These are phyloP conservation scores for Phyllotreta cruciferae DNA, from an alignment of 2,888 invertebrate genomes.

Conservation along the genomic window DNA sequence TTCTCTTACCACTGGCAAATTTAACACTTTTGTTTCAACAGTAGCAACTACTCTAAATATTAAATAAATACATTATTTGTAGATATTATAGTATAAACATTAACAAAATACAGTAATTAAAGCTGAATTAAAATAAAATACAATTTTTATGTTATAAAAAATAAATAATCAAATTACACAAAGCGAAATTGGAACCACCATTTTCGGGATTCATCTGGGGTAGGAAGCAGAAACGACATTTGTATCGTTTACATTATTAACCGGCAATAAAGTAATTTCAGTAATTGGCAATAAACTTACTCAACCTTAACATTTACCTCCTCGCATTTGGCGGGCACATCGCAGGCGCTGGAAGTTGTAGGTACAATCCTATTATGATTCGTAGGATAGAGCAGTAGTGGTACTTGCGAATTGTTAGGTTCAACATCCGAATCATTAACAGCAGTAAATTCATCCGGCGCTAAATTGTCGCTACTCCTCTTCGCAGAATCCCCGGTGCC, in stretches of 20 bases:
- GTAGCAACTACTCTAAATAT: slow-evolving; percentile 7
- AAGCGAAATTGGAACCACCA: too few relatives aligned
- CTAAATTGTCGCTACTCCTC: slow-evolving; percentile 66
- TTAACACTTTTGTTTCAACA: slow-evolving; percentile 3
- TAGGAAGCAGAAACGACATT: too few relatives aligned
- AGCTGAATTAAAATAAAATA: slow-evolving; percentile 12
- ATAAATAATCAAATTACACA: not conserved
- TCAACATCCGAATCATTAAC: slow-evolving; percentile 24
- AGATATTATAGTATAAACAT: not conserved
- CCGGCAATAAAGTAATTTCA: not conserved
- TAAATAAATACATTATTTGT: slow-evolving; percentile 10
- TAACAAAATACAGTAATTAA: slow-evolving; percentile 11
- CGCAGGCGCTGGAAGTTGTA: slow-evolving; percentile 4
- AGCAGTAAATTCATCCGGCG: slow-evolving; percentile 54
- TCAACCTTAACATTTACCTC: not conserved
- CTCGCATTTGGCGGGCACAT: slow-evolving; percentile 20
- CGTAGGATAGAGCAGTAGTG: slow-evolving; percentile 54
- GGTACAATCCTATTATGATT: slow-evolving; percentile 53
- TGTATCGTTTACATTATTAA: not conserved
- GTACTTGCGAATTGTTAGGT: slow-evolving; percentile 48
- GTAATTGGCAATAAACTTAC: not conserved
- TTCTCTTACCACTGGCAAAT: not conserved
- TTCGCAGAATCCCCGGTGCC: slow-evolving; percentile 82
- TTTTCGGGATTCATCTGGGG: too few relatives aligned
- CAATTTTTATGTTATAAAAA: not conserved